Base-by-base conservation (phyloP, 1,140 invertebrate genomes). In the Zaprionus inermis region DNA sequence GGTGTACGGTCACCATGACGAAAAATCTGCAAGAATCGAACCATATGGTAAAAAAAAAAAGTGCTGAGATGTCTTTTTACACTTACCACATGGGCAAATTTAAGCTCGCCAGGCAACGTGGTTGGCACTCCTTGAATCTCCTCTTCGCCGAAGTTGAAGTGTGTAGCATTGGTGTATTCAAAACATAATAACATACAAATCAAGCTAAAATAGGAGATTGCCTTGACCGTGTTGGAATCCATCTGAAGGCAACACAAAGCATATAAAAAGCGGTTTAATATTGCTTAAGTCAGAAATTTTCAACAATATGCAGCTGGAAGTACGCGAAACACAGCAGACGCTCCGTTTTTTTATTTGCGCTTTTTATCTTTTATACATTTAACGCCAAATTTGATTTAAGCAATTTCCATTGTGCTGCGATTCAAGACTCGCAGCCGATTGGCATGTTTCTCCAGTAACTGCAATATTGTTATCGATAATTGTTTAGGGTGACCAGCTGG, bases 1-100 rank as follows among this genome's bases (percentile, higher is more conserved):
- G 97, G 97, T 24, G 96, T 96, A 73, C 97, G 93, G 85, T 97
- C 97, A 30, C 97, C 97, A 94, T 98, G 97, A 64, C 97, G 93
- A 90, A 93, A 97, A 20, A 97, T 76, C 92, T 92, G 89, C 63
- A 76, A 18, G 54, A 46, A 24, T n/a, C n/a, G 4, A 10, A 38
- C 22, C 63, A 41, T 41, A 63, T 59, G 75, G 59, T 22, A 56
- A 14, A 64, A 71, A 55, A 55, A 30, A 6, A 51, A 58, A 34
- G 46, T 24, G 52, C 14, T 63, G 51, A 24, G 51, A n/a, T 12
- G 18, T 10, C 11, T 10, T 22, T 10, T 12, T 11, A 6, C n/a
- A 80, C 89, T 90, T 78, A 92, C 91, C 82, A 92, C 90, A 88
- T 92, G 91, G 6, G 79, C 88, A 68, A 92, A 92, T 57, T 90